phyloP scores from a whole-genome alignment of 1,140 invertebrate species.

The Patella vulgata region DNA sequence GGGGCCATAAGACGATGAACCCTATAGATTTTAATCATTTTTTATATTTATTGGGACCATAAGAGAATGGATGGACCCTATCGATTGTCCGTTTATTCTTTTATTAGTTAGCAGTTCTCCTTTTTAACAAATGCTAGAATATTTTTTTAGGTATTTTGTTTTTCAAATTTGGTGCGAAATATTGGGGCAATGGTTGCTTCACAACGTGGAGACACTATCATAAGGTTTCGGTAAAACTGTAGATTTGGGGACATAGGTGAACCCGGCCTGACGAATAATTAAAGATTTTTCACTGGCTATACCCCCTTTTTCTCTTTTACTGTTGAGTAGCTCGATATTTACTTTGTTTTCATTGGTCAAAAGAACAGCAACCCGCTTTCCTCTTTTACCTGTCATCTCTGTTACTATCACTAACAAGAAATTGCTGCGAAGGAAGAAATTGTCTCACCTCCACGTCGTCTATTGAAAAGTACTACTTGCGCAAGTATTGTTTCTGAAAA shows the following conservation, averaged over 20 bases:
- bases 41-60: too few species aligned
- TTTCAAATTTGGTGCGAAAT: too few species aligned
- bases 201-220: too few species aligned
- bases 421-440: constrained; percentile 5
- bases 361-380: constrained; percentile 19
- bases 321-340: constrained; percentile 4
- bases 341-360: constrained; percentile 1
- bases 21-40: too few species aligned
- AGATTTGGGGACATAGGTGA: not conserved
- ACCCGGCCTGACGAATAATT: constrained; percentile 24
- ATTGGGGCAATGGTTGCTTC: too few species aligned
- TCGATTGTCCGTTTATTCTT: too few species aligned
- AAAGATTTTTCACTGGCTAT: constrained; percentile 14
- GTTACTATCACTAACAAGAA: not conserved
- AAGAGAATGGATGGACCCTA: too few species aligned
- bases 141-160: too few species aligned
- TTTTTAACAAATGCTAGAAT: too few species aligned
- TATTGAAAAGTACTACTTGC: constrained; percentile 19
- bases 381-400: constrained; percentile 17
- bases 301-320: not conserved
- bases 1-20: too few species aligned
- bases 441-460: constrained; percentile 14
- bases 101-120: too few species aligned
- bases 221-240: too few species aligned
- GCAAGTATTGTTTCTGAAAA: constrained; percentile 8